Evolutionary conservation across 2,888 invertebrate genomes (phyloP), one percentile per base, ranked within the genome.

Genomic region (Coecobrya sp.): DNA sequence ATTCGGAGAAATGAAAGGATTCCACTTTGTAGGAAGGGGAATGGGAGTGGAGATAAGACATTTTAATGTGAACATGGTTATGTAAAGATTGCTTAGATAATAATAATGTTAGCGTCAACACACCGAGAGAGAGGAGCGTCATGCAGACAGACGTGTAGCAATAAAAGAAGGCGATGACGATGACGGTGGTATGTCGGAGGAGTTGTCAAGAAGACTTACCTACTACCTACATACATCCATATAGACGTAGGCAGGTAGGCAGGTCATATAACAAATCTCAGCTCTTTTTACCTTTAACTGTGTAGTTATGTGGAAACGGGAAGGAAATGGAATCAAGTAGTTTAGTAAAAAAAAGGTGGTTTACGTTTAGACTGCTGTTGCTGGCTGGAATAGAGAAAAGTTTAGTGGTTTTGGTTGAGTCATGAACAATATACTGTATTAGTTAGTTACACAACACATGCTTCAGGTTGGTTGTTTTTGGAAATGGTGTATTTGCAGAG

Each of bases 281-380:
- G 30, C 30, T 65, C 27, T 22, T 3, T 62, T n/a, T n/a, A 55
- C 55, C 55, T 11, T n/a, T 19, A 19, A 65, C 13, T 19, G 30
- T 25, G 27, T 65, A 19, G 22, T 76, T 4, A 19, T 11, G 45
- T 42, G 73, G 16, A 76, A 45, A 45, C 22, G 45, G 73, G 73
- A 76, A 76, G 45, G 73, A 76, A 45, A 76, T 76, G 73, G 27
- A 76, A 45, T 70, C 70, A 62, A 25, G 62, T 62, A 62, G 55
- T n/a, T 55, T 55, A 16, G 55, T 55, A 16, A 55, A 55, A 55
- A 5, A 3, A n/a, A 62, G n/a, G 62, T 62, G 25, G 22, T 25
- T 25, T 55, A 49, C 16, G 1, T 49, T 49, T 49, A 16, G 16
- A 49, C 16, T 55, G n/a, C 16, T 55, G n/a, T 4, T n/a, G 4